phyloP scores from a whole-genome alignment of 1,140 invertebrate genomes.

The Schlechtendalia chinensis region DNA sequence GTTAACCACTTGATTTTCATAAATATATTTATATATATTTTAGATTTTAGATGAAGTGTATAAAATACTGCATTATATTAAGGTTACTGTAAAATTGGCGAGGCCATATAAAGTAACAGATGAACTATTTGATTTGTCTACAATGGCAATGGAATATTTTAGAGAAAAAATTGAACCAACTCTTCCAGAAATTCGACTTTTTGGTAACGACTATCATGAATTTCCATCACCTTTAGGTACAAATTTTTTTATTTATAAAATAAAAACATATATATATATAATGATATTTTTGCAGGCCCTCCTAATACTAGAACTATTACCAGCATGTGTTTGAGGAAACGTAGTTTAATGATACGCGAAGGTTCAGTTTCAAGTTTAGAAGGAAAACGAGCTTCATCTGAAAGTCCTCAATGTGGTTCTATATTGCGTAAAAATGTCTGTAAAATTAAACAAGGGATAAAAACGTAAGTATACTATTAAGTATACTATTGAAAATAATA shows the following conservation, averaged over 20 bases:
- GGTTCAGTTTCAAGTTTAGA: slow-evolving; percentile 45
- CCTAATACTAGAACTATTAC: slow-evolving; percentile 41
- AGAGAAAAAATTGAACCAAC: slow-evolving; percentile 85
- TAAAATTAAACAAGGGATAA: slow-evolving; percentile 85
- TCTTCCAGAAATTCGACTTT: slow-evolving; percentile 81
- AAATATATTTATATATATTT: slow-evolving; percentile 52
- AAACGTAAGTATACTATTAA: slow-evolving; percentile 62
- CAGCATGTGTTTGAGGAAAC: slow-evolving; percentile 46
- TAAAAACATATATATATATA: background rate
- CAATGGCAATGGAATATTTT: slow-evolving; percentile 92
- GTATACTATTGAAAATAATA: too few species aligned
- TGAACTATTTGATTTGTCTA: slow-evolving; percentile 86
- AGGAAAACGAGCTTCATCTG: slow-evolving; percentile 63
- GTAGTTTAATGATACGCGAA: slow-evolving; percentile 47
- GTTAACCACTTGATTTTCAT: slow-evolving; percentile 2
- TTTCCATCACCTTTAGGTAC: slow-evolving; percentile 36
- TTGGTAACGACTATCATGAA: slow-evolving; percentile 61
- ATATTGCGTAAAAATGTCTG: slow-evolving; percentile 79
- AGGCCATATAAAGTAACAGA: slow-evolving; percentile 85
- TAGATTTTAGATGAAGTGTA: slow-evolving; percentile 73
- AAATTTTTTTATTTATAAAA: background rate
- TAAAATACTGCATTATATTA: slow-evolving; percentile 77
- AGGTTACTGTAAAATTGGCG: slow-evolving; percentile 75
- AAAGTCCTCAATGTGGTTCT: slow-evolving; percentile 65
- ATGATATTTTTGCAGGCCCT: slow-evolving; percentile 11